These are phyloP conservation scores for Podargus strigoides DNA, from an alignment of 2,797 vertebrate species.

Conservation along the genomic window DNA sequence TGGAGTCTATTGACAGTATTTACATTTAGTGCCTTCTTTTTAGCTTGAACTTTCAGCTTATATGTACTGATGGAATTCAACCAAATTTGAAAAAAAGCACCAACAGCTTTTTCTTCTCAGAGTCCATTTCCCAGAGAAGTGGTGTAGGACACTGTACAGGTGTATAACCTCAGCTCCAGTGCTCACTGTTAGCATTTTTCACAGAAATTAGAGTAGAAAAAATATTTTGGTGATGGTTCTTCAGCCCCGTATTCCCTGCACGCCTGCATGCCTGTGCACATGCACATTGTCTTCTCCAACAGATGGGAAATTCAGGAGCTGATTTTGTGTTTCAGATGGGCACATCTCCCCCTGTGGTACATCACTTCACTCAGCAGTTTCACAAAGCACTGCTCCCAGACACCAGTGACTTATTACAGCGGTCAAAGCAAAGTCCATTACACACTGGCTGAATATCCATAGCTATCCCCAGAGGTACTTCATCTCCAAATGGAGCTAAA, in stretches of 20 bases:
- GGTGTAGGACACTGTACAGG: not conserved
- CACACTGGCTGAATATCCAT: not conserved
- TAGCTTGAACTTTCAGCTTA: not conserved
- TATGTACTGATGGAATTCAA: not conserved
- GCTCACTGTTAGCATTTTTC: not conserved
- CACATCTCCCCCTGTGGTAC: not conserved
- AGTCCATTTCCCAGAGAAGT: not conserved
- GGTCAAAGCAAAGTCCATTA: not conserved
- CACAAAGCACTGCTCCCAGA: not conserved
- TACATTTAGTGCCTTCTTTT: not conserved
- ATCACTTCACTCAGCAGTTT: not conserved
- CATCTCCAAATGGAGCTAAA: not conserved
- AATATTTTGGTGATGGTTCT: not conserved
- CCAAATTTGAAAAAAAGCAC: not conserved
- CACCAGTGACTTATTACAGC: not conserved
- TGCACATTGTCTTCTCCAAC: not conserved
- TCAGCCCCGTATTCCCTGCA: not conserved
- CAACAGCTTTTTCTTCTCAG: not conserved
- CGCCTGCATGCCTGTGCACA: accelerated
- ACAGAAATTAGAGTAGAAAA: not conserved
- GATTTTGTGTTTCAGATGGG: not conserved
- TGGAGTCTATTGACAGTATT: not conserved
- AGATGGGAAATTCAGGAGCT: too few relatives aligned
- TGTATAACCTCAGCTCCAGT: not conserved
- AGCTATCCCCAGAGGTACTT: not conserved